These are phyloP conservation scores for Erinaceus europaeus DNA, from an alignment of 2,113 vertebrate species.

Conservation along the genomic window DNA sequence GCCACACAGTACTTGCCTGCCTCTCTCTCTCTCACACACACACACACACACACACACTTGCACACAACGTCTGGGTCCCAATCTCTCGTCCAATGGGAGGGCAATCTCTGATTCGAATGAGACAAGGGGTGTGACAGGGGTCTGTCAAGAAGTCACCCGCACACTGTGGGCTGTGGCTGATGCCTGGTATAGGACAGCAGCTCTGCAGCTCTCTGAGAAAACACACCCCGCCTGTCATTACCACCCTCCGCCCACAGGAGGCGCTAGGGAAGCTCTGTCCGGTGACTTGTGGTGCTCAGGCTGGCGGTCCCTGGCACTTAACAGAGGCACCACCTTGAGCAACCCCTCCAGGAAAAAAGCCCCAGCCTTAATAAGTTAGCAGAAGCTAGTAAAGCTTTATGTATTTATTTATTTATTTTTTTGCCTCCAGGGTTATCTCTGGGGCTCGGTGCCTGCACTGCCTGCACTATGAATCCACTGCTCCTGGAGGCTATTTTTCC, in stretches of 20 bases:
- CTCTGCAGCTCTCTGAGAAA: no score
- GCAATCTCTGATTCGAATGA: not conserved
- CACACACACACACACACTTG: no score
- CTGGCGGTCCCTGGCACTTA: accelerated
- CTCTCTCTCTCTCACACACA: not conserved
- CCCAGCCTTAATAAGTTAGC: not conserved
- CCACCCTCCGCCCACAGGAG: accelerated
- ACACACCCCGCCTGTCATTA: no score
- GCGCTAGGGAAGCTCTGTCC: not conserved
- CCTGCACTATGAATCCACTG: no score
- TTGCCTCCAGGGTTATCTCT: no score
- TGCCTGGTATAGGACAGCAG: no score
- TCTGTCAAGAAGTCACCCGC: not conserved
- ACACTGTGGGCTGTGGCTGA: no score
- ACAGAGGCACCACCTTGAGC: not conserved
- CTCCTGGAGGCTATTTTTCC: no score
- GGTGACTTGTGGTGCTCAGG: not conserved
- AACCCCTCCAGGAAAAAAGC: not conserved
- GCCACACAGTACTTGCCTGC: not conserved
- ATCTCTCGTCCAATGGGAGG: not conserved
- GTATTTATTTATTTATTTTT: no score
- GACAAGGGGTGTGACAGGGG: not conserved
- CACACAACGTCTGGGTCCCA: not conserved
- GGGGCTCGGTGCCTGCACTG: no score
- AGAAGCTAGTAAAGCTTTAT: not conserved